phyloP scores from a whole-genome alignment of 2,113 vertebrate genomes.

The Mandrillus leucophaeus region DNA sequence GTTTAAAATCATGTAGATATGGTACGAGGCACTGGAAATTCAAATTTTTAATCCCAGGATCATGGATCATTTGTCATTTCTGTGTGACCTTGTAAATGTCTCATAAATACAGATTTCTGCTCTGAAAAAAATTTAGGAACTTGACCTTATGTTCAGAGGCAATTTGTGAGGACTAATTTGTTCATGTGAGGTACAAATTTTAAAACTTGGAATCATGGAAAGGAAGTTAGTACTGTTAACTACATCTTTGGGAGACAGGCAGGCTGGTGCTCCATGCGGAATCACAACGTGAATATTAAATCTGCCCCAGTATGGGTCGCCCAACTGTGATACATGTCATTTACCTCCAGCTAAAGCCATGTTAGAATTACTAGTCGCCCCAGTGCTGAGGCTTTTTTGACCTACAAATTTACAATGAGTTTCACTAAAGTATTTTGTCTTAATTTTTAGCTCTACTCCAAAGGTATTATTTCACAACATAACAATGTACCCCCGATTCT shows the following conservation, averaged over 20 bases:
- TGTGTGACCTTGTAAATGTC: conserved; percentile 48
- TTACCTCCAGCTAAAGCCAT: not conserved
- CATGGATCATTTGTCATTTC: not conserved
- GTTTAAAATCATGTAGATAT: conserved; percentile 14
- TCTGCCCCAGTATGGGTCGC: not conserved
- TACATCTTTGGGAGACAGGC: conserved; percentile 33
- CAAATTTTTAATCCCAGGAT: not conserved
- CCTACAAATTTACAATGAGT: conserved; percentile 15
- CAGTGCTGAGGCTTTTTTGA: conserved; percentile 9
- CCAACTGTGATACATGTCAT: not conserved
- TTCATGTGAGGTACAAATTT: conserved; percentile 27
- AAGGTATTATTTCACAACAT: conserved; percentile 20
- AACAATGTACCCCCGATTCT: not conserved
- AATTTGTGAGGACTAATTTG: conserved; percentile 42
- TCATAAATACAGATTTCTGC: conserved; percentile 54
- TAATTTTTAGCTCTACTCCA: conserved; percentile 44
- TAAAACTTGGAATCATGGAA: conserved; percentile 50
- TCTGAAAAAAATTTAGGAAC: conserved; percentile 44
- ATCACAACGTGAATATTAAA: not conserved
- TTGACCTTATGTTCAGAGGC: conserved; percentile 39
- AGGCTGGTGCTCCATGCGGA: not conserved
- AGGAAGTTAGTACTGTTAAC: conserved; percentile 46
- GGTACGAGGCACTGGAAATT: not conserved
- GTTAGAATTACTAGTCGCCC: not conserved
- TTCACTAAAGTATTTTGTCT: conserved; percentile 16